A percentile compares a stretch with the other conserved stretches of the same genome.
Evolutionary conservation across 2,113 vertebrate species (phyloP).

Genomic region (Cephalopholis sonnerati): DNA sequence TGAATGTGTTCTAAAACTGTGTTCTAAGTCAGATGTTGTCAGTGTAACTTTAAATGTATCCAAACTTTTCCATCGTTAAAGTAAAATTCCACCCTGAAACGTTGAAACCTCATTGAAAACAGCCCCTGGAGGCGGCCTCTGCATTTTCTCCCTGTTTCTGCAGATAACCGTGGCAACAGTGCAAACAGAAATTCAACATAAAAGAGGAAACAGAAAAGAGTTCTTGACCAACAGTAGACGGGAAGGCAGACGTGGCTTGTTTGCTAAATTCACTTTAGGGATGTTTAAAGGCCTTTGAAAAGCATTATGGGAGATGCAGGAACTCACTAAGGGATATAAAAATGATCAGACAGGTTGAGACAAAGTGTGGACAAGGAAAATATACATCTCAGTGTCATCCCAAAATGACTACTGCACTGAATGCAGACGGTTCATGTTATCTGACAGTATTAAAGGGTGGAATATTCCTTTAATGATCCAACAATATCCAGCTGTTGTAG

Average conservation of each 20-base stretch:
- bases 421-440: background rate
- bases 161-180: background rate
- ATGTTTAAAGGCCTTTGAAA: background rate
- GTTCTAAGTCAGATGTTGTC: background rate
- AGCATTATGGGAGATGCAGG: background rate
- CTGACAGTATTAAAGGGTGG: conserved; percentile 1
- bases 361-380: background rate
- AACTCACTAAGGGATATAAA: background rate
- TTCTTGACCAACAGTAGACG: background rate
- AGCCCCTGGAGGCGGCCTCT: background rate
- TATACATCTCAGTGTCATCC: background rate
- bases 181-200: background rate
- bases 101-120: background rate
- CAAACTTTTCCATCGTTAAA: conserved; percentile 12
- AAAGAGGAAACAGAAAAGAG: background rate
- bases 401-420: background rate
- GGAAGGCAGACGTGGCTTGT: background rate
- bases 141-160: background rate
- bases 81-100: conserved; percentile 14
- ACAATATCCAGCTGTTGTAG: background rate
- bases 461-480: conserved; percentile 17
- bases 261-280: background rate
- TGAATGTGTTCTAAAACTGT: conserved; percentile 19
- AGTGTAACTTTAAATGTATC: conserved; percentile 2
- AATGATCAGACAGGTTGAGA: background rate